Percentiles rank a stretch among this genome's conserved stretches.
Conservation (phyloP, 2,888 invertebrate species). For the Macaria liturata region DNA sequence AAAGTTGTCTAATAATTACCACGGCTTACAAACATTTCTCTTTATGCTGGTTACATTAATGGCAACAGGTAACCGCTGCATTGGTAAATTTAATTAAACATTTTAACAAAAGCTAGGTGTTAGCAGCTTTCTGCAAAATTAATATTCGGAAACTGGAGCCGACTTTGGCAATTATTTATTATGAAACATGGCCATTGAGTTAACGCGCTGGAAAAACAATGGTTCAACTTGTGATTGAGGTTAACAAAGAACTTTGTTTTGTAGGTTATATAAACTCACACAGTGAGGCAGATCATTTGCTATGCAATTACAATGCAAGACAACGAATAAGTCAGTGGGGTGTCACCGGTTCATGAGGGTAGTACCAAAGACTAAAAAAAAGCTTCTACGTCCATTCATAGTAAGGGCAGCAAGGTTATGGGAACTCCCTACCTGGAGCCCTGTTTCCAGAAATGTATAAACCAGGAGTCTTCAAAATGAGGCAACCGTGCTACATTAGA, state of each 20-base stretch:
- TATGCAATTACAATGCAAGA: too few species aligned
- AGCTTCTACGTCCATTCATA: too few species aligned
- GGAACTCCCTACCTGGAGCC: too few species aligned
- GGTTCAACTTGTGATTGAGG: neutral
- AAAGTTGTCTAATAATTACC: constrained; percentile 4
- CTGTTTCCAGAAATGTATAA: too few species aligned
- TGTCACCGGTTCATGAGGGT: too few species aligned
- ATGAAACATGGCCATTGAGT: constrained; percentile 19
- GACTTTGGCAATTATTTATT: constrained; percentile 37
- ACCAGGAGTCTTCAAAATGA: too few species aligned
- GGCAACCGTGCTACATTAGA: too few species aligned
- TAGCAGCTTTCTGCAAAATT: constrained; percentile 39
- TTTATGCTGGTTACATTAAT: constrained; percentile 16
- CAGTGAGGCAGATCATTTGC: too few species aligned
- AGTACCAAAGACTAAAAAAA: too few species aligned
- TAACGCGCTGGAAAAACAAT: constrained; percentile 8
- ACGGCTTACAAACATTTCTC: constrained; percentile 5
- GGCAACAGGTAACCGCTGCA: constrained; percentile 43
- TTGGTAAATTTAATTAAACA: constrained; percentile 43
- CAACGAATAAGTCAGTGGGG: too few species aligned
- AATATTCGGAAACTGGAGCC: constrained; percentile 39
- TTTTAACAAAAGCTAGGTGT: constrained; percentile 36
- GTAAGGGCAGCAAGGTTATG: too few species aligned
- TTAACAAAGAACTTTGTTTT: neutral
- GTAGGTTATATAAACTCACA: too few species aligned